Evolutionary conservation across 2,797 vertebrate genomes (phyloP).

Genomic region (Neoniphon sammara): DNA sequence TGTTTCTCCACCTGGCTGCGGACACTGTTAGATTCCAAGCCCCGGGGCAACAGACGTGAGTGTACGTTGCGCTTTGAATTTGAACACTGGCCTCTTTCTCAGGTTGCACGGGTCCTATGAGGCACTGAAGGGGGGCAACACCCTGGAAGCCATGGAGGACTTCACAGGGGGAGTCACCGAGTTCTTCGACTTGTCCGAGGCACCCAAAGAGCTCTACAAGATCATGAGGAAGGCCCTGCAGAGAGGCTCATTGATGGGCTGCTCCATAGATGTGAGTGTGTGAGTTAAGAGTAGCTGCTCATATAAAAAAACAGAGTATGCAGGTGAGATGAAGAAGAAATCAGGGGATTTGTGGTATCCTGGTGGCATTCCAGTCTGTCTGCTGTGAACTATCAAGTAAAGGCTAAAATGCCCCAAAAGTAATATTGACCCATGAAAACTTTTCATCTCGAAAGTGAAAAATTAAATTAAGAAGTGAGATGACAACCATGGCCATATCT

Average conservation of each 20-base stretch:
- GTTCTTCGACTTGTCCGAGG: conserved; percentile 92
- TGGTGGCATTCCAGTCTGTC: too few relatives aligned
- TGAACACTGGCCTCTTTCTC: conserved; percentile 37
- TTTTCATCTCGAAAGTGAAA: too few relatives aligned
- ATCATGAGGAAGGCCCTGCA: conserved; percentile 96
- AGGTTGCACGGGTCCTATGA: conserved; percentile 97
- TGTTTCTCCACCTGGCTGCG: conserved; percentile 17
- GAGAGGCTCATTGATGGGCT: conserved; percentile 97
- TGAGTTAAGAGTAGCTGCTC: neutral
- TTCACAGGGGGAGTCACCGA: conserved; percentile 98
- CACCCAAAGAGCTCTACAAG: conserved; percentile 90
- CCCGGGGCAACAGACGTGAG: conserved; percentile 15
- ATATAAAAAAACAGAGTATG: neutral
- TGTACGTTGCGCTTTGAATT: neutral
- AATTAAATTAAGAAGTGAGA: too few relatives aligned
- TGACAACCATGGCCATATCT: too few relatives aligned
- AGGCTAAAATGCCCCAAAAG: too few relatives aligned
- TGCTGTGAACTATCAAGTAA: too few relatives aligned
- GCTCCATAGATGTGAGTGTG: conserved; percentile 93
- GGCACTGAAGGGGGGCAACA: conserved; percentile 96
- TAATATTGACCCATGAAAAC: too few relatives aligned
- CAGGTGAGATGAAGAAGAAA: too few relatives aligned
- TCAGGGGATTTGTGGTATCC: too few relatives aligned
- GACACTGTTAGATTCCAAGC: conserved; percentile 8
- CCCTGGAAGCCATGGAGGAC: conserved; percentile 98